These are phyloP conservation scores for Linurgus olivaceus DNA, from an alignment of 2,797 vertebrate species.

Conservation along the genomic window DNA sequence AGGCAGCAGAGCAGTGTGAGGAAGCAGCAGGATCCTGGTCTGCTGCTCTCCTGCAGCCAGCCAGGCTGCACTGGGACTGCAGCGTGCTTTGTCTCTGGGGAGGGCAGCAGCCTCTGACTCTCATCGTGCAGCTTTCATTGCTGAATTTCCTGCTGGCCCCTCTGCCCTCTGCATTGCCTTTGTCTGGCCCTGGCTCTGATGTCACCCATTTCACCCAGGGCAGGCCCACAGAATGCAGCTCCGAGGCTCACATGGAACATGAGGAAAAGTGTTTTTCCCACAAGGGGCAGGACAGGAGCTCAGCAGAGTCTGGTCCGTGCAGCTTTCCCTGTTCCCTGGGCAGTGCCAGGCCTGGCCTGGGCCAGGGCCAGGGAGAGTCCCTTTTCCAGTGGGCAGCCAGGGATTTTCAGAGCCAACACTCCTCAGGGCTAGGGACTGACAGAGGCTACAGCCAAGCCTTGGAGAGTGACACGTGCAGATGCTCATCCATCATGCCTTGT, in stretches of 20 bases:
- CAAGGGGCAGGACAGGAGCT: not conserved
- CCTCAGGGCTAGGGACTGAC: not conserved
- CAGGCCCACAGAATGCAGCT: not conserved
- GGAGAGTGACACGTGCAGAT: fast-evolving
- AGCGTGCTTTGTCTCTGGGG: not conserved
- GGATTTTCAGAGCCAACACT: not conserved
- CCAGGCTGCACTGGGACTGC: not conserved
- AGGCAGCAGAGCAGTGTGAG: not conserved
- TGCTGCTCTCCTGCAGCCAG: not conserved
- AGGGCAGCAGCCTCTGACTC: not conserved
- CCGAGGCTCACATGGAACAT: fast-evolving
- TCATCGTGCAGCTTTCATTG: not conserved
- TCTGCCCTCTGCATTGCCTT: not conserved
- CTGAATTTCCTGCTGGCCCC: not conserved
- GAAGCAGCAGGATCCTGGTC: not conserved
- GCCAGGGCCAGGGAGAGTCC: not conserved
- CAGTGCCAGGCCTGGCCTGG: not conserved
- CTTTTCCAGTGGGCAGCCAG: not conserved
- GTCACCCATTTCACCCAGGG: not conserved
- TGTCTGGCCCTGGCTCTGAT: not conserved
- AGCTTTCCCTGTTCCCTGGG: not conserved
- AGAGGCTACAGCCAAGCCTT: not conserved
- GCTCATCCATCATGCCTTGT: not conserved
- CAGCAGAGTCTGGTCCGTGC: fast-evolving
- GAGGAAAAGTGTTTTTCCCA: not conserved